Base-by-base conservation (phyloP, 2,888 invertebrate species). In the Artemia sp. region DNA sequence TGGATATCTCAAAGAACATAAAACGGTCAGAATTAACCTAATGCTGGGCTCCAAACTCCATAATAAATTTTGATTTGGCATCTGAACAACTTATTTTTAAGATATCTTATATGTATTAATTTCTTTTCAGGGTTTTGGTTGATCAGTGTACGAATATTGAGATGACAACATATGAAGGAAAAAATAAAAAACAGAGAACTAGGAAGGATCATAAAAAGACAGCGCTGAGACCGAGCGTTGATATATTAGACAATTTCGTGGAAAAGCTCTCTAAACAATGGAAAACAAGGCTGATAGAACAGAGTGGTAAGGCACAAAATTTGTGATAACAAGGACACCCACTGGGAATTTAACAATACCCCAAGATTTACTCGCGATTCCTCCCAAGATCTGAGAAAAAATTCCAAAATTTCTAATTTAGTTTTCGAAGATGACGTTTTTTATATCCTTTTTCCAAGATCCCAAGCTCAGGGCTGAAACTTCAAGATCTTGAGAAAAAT, bases 181-280 rank as follows among this genome's bases (percentile, higher is more conserved):
- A 80, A 75, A 73, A 75, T 19, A 68, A 5, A 72, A 75, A 51
- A 75, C 38, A 38, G 38, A 75, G 67, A 66, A 76, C 77, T 72
- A 83, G 86, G 67, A 85, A 85, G 77, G 87, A 88, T 76, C 88
- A 85, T 75, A 87, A 86, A 75, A 87, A 87, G 76, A 90, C 90
- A 0, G 85, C 86, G 72, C 79, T 90, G 76, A 83, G 84, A 70
- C 84, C 85, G 72, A 82, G 84, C 12, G 81, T 89, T 9, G 81
- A 83, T 68, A 78, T 86, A 4, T 90, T 90, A 77, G 85, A 86
- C 74, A 84, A 86, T 74, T 90, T 90, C 78, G 77, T 90, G 12
- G 80, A 85, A 70, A 82, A 82, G 68, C 75, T 89, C 69, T 85
- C 77, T 72, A 75, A 74, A 53, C 73, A 75, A 4, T 75, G 76